These are phyloP conservation scores for Syrmaticus mikado DNA, from an alignment of 2,113 vertebrate species.

Conservation along the genomic window DNA sequence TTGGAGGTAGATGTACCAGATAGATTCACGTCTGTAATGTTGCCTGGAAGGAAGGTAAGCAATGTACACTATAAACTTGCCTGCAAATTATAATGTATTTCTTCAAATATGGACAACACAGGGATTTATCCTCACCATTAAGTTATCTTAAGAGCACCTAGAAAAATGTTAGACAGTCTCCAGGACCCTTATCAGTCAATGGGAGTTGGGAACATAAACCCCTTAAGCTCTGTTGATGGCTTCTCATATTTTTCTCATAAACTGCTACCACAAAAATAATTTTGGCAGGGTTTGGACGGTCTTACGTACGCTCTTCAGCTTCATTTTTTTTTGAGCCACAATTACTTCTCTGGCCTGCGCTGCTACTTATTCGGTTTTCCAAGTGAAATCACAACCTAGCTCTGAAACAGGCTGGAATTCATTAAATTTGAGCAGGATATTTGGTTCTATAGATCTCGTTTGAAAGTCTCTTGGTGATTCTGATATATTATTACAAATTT, in stretches of 20 bases:
- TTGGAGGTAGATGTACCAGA: not conserved
- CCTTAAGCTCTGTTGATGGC: not conserved
- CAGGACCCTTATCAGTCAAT: not conserved
- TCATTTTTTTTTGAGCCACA: not conserved
- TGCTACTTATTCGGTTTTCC: conserved; percentile 21
- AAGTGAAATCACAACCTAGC: conserved; percentile 14
- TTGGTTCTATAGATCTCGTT: conserved; percentile 65
- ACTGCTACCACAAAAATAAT: not conserved
- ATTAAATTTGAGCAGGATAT: conserved; percentile 68
- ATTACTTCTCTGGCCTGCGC: conserved; percentile 10
- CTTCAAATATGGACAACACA: not conserved
- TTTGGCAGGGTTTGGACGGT: conserved; percentile 14
- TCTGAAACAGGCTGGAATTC: conserved; percentile 68
- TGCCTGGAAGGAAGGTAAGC: not conserved
- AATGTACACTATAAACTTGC: not conserved
- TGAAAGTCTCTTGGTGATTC: conserved; percentile 64
- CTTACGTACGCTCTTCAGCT: not conserved
- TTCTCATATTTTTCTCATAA: conserved; percentile 31
- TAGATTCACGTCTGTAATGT: not conserved
- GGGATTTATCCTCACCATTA: not conserved
- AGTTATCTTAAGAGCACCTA: not conserved
- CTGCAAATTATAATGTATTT: not conserved
- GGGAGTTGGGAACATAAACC: not conserved
- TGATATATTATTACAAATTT: conserved; percentile 74
- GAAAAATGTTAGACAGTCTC: not conserved